Base-by-base conservation (phyloP, 1,140 invertebrate genomes). In the Anoplophora glabripennis region DNA sequence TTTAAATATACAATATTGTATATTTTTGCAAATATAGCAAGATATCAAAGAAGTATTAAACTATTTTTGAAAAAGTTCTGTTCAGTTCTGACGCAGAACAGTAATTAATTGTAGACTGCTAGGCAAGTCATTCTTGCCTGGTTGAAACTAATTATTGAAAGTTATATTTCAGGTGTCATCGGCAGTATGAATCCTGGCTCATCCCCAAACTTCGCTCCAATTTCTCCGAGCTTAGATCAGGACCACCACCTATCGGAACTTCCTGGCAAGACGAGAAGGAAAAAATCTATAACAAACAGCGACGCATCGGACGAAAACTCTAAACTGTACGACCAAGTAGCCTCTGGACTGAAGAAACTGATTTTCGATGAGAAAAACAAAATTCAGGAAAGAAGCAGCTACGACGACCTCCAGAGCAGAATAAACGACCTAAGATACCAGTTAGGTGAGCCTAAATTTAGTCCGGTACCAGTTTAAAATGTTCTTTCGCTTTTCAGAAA, bases 361-460 rank as follows among this genome's bases (percentile, higher is more conserved):
- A 17, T 45, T 45, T 18, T 45, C 7, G 34, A 36, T 37, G 9
- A 41, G 37, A 38, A 52, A 14, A 33, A 41, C 12, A 40, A 18
- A n/a, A n/a, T n/a, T 37, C 3, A 1, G 21, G 54, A 55, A 61
- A 44, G 35, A 18, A 57, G 41, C 21, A 18, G 8, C 17, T 34
- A 56, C 46, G 45, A 51, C 12, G 45, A 58, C 10, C 41, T 66
- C 3, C 53, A 63, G 37, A 15, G 56, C 0, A 66, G 52, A 57
- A 37, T 68, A 8, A 14, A 64, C 15, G 17, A 36, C 0, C 44
- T 68, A 49, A 68, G 64, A 59, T 53, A 52, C 21, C 57, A 68
- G 60, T 68, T 68, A 66, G 66, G 66, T 68, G 64, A 38, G 63
- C 59, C 55, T 34, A 17, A 18, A 41, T 15, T 35, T 35, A 11